Evolutionary conservation across 2,888 invertebrate genomes (phyloP), one percentile per base, ranked within the genome.

Genomic region (Embidobia sp.): DNA sequence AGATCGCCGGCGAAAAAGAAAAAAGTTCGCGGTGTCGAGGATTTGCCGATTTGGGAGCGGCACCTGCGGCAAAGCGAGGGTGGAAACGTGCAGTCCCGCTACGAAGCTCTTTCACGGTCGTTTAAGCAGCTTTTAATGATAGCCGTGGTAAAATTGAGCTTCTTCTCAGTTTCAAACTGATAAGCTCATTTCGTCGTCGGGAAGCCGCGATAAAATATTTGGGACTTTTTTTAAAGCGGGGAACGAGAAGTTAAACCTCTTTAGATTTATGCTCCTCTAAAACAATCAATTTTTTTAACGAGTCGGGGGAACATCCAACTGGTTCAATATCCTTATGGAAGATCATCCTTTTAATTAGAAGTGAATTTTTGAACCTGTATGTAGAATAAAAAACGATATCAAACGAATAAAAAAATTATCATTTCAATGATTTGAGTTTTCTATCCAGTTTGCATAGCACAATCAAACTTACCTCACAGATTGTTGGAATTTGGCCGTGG

Each of bases 391-490:
- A 22, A 22, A 22, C 22, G 6, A 22, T n/a, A n/a, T n/a, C n/a
- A n/a, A n/a, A n/a, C n/a, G n/a, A n/a, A n/a, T n/a, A n/a, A n/a
- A n/a, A n/a, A n/a, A n/a, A n/a, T n/a, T n/a, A n/a, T n/a, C n/a
- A n/a, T n/a, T n/a, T n/a, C n/a, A n/a, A n/a, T n/a, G n/a, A n/a
- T n/a, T n/a, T n/a, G n/a, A n/a, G n/a, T n/a, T n/a, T n/a, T n/a
- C n/a, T n/a, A n/a, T n/a, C n/a, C n/a, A n/a, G n/a, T n/a, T n/a
- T n/a, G n/a, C n/a, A n/a, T n/a, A n/a, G n/a, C n/a, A n/a, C n/a
- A n/a, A n/a, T n/a, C n/a, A n/a, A n/a, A 57, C 87, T 87, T 67
- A 89, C 89, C 78, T 87, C 86, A 79, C 88, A 88, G 75, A 89
- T 88, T 11, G 87, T 89, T 27, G 89, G 89, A 22, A 84, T 84